Evolutionary conservation across 2,113 vertebrate genomes (phyloP).

Genomic region (Dromas ardeola): DNA sequence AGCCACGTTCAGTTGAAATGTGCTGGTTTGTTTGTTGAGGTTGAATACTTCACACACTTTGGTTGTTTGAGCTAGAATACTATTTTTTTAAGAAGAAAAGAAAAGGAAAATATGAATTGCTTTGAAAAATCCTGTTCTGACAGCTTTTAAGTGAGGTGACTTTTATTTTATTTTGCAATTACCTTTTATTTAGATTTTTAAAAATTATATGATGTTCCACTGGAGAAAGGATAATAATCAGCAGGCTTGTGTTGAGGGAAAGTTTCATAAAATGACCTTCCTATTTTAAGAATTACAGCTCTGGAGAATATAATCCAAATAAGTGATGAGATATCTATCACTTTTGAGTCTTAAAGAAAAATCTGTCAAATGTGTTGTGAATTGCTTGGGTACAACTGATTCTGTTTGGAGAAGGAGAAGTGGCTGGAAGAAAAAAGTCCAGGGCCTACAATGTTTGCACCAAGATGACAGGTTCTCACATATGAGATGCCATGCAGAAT

Average conservation of each 20-base stretch:
- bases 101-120: not conserved
- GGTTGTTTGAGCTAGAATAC: not conserved
- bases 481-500: not conserved
- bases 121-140: not conserved
- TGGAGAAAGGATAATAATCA: not conserved
- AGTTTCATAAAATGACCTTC: not conserved
- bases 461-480: fast-evolving
- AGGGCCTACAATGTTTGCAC: not conserved
- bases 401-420: not conserved
- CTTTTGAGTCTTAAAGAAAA: not conserved
- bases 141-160: fast-evolving
- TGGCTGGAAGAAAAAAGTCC: not conserved
- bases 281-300: not conserved
- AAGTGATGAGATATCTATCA: not conserved
- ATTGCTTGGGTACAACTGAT: not conserved
- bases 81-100: not conserved
- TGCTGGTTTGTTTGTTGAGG: not conserved
- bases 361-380: not conserved
- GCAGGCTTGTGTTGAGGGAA: not conserved
- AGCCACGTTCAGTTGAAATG: not conserved
- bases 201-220: not conserved
- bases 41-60: not conserved
- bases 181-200: not conserved
- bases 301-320: not conserved
- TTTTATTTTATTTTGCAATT: not conserved